phyloP scores from a whole-genome alignment of 2,797 vertebrate genomes.

The Rhodeus uyekii region DNA sequence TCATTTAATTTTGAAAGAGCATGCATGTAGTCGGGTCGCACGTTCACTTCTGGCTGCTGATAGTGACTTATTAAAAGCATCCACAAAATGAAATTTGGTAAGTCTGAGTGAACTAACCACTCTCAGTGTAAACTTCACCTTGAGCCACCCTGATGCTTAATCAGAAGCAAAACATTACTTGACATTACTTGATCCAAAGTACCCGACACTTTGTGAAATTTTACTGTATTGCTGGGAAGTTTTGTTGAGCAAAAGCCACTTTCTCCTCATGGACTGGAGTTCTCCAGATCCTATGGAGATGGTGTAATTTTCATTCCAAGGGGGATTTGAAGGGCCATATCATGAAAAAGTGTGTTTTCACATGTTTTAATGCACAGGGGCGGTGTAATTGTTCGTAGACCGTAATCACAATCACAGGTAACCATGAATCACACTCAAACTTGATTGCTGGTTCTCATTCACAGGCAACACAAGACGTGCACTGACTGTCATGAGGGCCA shows the following conservation, averaged over 20 bases:
- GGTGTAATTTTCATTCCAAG: not conserved
- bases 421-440: not conserved
- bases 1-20: conserved; percentile 11
- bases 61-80: not conserved
- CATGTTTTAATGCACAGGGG: not conserved
- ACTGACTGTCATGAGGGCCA: not conserved
- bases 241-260: not conserved
- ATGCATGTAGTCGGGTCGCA: not conserved
- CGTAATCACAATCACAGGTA: not conserved
- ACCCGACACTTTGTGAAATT: not conserved
- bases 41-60: not conserved
- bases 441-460: not conserved
- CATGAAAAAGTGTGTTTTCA: not conserved
- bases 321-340: not conserved
- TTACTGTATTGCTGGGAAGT: not conserved
- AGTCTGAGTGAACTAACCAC: not conserved
- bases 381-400: not conserved
- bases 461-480: not conserved
- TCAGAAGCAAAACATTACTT: not conserved
- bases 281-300: not conserved
- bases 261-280: not conserved
- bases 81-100: not conserved
- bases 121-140: not conserved
- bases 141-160: not conserved
- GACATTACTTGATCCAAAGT: not conserved